Evolutionary conservation across 2,113 vertebrate species (phyloP).

Genomic region (Pachypanchax playfairii): DNA sequence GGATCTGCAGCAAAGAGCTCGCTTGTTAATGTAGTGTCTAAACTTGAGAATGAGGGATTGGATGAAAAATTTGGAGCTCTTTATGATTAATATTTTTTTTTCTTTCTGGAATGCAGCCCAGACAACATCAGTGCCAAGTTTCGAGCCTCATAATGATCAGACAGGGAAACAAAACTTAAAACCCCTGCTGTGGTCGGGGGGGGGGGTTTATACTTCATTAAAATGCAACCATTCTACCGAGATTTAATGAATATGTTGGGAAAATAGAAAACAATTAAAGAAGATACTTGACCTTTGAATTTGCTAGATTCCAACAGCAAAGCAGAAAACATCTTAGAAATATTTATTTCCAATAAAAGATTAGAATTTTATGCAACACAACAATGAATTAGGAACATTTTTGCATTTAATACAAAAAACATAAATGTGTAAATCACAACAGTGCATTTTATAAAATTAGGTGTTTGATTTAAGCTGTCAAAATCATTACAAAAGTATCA

Average conservation of each 20-base stretch:
- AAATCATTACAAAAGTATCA: constrained; percentile 8
- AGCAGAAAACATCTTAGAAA: not conserved
- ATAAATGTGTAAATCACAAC: not conserved
- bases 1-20: constrained; percentile 46
- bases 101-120: constrained; percentile 65
- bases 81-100: constrained; percentile 19
- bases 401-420: no score
- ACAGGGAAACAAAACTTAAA: constrained; percentile 63
- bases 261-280: constrained; percentile 49
- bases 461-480: constrained; percentile 25
- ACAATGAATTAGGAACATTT: no score
- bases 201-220: constrained; percentile 36
- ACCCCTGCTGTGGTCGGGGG: constrained; percentile 23
- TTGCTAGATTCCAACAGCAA: constrained; percentile 1
- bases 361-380: not conserved
- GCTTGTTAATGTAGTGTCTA: constrained; percentile 65
- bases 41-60: constrained; percentile 59
- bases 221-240: constrained; percentile 46
- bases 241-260: constrained; percentile 34
- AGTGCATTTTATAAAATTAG: not conserved
- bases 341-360: not conserved
- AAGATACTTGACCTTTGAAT: constrained; percentile 37
- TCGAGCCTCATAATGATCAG: constrained; percentile 59
- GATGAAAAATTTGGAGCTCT: constrained; percentile 54
- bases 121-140: constrained; percentile 60